Percentiles rank a stretch among this genome's conserved stretches.
These are phyloP conservation scores for Entomobrya proxima DNA, from an alignment of 2,888 invertebrate species.

Conservation along the genomic window DNA sequence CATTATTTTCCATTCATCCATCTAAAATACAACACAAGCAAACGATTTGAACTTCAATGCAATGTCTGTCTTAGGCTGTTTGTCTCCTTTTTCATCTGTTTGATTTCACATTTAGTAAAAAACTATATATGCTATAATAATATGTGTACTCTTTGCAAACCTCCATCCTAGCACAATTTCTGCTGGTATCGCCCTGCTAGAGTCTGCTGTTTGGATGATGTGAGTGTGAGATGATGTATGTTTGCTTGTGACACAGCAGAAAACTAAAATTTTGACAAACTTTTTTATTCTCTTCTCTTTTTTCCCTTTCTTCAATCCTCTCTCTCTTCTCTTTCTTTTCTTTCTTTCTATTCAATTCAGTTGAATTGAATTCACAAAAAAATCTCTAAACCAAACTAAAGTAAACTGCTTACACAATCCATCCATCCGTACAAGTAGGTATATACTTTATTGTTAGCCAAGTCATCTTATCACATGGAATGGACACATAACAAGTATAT, in stretches of 20 bases:
- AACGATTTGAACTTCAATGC: slow-evolving; percentile 45
- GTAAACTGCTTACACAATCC: slow-evolving; percentile 62
- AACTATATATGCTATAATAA: no score
- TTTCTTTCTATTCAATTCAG: slow-evolving; percentile 64
- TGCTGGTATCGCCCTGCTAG: slow-evolving; percentile 26
- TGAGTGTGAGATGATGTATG: slow-evolving; percentile 64
- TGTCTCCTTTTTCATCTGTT: slow-evolving; percentile 55
- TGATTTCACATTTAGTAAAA: slow-evolving; percentile 45
- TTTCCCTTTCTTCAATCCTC: slow-evolving; percentile 46
- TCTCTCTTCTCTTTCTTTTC: slow-evolving; percentile 43
- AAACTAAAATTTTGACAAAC: slow-evolving; percentile 59
- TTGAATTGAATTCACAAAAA: slow-evolving; percentile 60
- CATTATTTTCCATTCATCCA: slow-evolving; percentile 21
- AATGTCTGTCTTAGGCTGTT: slow-evolving; percentile 44
- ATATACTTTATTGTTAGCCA: slow-evolving; percentile 34
- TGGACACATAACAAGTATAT: slow-evolving; percentile 22
- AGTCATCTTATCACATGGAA: slow-evolving; percentile 30
- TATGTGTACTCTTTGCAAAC: not conserved
- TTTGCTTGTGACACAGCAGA: slow-evolving; percentile 67
- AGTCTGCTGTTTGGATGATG: slow-evolving; percentile 19
- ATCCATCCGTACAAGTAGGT: slow-evolving; percentile 52
- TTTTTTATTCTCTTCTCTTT: slow-evolving; percentile 49
- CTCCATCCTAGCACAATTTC: not conserved
- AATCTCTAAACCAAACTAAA: slow-evolving; percentile 66
- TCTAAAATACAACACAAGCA: slow-evolving; percentile 27